phyloP scores from a whole-genome alignment of 1,140 invertebrate species.

The Calephelis nemesis region DNA sequence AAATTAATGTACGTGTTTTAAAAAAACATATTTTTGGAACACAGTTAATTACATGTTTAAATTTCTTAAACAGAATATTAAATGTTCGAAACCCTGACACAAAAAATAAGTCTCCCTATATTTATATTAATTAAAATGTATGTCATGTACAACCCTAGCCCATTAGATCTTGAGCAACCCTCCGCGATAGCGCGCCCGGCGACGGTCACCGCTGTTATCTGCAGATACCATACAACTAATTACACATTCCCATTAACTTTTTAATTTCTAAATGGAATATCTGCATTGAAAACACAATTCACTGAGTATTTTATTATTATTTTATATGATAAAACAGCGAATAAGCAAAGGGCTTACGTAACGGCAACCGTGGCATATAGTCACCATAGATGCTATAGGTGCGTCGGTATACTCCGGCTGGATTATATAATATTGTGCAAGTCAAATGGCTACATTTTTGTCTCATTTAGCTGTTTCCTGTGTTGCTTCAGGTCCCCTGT shows the following conservation, averaged over 20 bases:
- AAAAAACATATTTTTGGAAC: too few species aligned
- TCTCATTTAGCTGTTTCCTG: too few species aligned
- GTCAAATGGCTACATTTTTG: too few species aligned
- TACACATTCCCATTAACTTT: constrained; percentile 53
- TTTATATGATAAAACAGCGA: too few species aligned
- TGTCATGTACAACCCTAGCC: constrained; percentile 38
- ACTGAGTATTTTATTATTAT: too few species aligned
- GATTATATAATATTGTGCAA: too few species aligned
- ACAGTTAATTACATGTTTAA: background rate
- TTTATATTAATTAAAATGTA: constrained; percentile 20
- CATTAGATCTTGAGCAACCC: constrained; percentile 38
- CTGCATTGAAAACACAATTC: background rate
- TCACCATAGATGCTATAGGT: background rate
- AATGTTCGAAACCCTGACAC: background rate
- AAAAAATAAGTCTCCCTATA: background rate
- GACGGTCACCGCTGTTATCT: constrained; percentile 65
- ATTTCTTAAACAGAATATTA: background rate
- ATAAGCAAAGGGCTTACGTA: too few species aligned
- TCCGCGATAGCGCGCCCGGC: constrained; percentile 28
- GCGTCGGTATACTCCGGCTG: too few species aligned
- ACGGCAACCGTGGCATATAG: too few species aligned
- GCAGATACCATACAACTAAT: constrained; percentile 68
- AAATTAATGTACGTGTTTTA: too few species aligned
- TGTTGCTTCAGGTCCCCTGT: too few species aligned
- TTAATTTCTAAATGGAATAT: background rate